These are phyloP conservation scores for Callimorpha dominula DNA, from an alignment of 2,888 invertebrate genomes.

Conservation along the genomic window DNA sequence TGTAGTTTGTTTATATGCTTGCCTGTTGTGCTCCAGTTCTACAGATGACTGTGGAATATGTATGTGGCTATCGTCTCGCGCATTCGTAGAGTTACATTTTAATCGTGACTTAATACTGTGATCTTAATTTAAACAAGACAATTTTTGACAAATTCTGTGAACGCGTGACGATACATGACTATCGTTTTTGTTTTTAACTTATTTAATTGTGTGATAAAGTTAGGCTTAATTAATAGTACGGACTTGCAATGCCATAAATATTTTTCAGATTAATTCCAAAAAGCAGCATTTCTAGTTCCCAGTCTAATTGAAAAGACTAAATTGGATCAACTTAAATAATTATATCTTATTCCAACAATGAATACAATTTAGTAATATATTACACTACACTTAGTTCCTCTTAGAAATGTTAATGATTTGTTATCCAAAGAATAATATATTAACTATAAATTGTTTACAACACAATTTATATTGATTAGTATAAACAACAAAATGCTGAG, in stretches of 20 bases:
- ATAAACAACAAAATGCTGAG: slow-evolving; percentile 68
- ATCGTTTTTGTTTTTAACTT: slow-evolving; percentile 77
- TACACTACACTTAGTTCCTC: slow-evolving; percentile 82
- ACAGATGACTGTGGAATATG: slow-evolving; percentile 86
- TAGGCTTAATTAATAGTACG: slow-evolving; percentile 77
- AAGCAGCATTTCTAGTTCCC: slow-evolving; percentile 79
- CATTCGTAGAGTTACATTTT: slow-evolving; percentile 82
- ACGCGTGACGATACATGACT: slow-evolving; percentile 74
- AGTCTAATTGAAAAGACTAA: slow-evolving; percentile 57
- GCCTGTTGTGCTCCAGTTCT: slow-evolving; percentile 74
- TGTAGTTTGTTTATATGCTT: slow-evolving; percentile 56
- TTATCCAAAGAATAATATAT: slow-evolving; percentile 85
- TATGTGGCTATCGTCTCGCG: slow-evolving; percentile 76
- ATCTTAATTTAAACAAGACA: slow-evolving; percentile 85
- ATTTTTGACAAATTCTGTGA: slow-evolving; percentile 83
- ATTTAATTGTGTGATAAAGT: slow-evolving; percentile 82
- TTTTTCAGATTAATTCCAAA: slow-evolving; percentile 77
- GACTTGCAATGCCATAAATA: slow-evolving; percentile 80
- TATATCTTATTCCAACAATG: slow-evolving; percentile 58
- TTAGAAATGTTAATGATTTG: slow-evolving; percentile 83
- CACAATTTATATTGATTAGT: slow-evolving; percentile 75
- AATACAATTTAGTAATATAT: slow-evolving; percentile 57
- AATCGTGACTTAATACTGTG: slow-evolving; percentile 86
- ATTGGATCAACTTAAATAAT: slow-evolving; percentile 52
- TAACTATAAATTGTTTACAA: slow-evolving; percentile 76